These are phyloP conservation scores for Drosophila insularis DNA, from an alignment of 1,140 invertebrate genomes.

Conservation along the genomic window DNA sequence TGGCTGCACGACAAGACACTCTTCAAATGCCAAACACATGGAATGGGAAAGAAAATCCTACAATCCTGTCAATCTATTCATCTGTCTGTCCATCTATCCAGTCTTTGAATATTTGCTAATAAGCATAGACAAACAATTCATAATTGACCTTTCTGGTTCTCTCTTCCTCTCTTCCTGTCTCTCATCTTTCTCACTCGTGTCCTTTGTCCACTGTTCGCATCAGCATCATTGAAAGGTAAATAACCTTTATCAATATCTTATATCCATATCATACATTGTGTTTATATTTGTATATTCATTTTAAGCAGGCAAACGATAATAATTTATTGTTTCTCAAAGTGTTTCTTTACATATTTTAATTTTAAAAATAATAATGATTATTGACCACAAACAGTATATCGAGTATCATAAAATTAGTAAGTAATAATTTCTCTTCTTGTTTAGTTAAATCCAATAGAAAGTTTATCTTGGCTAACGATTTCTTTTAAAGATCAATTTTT, in stretches of 20 bases:
- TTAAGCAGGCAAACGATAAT: no score
- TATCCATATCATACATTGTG: background rate
- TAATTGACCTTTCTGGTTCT: conserved; percentile 17
- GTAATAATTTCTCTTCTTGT: no score
- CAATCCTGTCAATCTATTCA: background rate
- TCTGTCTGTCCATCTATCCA: background rate
- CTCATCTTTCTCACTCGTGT: background rate
- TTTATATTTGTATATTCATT: no score
- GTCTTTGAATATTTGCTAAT: conserved; percentile 68
- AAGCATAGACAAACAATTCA: conserved; percentile 61
- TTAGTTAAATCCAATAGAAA: no score
- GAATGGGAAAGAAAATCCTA: conserved; percentile 24
- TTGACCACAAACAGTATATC: no score
- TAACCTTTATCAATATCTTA: background rate
- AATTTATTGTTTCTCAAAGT: no score
- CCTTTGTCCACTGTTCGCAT: background rate
- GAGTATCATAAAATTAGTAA: no score
- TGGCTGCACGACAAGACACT: conserved; percentile 28
- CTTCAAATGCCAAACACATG: conserved; percentile 55
- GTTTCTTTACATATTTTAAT: no score
- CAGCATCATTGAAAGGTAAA: background rate
- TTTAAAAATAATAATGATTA: no score
- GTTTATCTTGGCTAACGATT: no score
- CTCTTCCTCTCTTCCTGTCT: background rate
- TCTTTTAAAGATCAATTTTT: no score